Base-by-base conservation (phyloP, 2,113 vertebrate species). In the Tragelaphus imberbis region DNA sequence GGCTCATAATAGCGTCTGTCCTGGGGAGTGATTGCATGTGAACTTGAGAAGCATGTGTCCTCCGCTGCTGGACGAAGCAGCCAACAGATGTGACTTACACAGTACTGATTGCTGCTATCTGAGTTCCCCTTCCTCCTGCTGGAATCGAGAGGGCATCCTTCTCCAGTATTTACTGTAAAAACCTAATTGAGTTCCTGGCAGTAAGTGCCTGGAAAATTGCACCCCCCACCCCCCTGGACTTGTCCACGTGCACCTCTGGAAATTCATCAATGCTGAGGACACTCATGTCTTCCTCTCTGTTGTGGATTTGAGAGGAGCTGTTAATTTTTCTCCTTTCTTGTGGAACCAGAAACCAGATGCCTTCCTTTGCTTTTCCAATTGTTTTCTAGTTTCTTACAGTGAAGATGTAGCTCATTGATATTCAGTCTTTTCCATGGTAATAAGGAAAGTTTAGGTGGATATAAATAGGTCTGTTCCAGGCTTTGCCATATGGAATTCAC, bases 201-300 rank as follows among this genome's bases (percentile, higher is more conserved):
- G 88, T 58, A 17, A 59, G 11, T 23, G 33, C 40, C 49, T 9
- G 12, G 23, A 47, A n/a, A 23, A 7, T 10, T 55, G 17, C 65
- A 36, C 33, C 11, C 12, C 51, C 2, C 16, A 40, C n/a, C 2
- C n/a, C 65, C 8, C 30, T 16, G 55, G 55, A 79, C 53, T 44
- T 9, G 36, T 30, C 8, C 7, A 47, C 7, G 0, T 25, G 53
- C 25, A 7, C 9, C 68, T n/a, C 88, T 0, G 0, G 30, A 3
- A 33, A 4, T 7, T 25, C 82, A 28, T 27, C 55, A 27, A 0
- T 49, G 5, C 5, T 77, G 88, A 53, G 71, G 53, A 56, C 16
- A 47, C 17, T 30, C 0, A 7, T 23, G 9, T 59, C 19, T 30
- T 47, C 7, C 53, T 30, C 13, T 79, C 55, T 49, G 55, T 79